Conservation (phyloP, 2,888 invertebrate genomes). For the Odontocerum albicorne region DNA sequence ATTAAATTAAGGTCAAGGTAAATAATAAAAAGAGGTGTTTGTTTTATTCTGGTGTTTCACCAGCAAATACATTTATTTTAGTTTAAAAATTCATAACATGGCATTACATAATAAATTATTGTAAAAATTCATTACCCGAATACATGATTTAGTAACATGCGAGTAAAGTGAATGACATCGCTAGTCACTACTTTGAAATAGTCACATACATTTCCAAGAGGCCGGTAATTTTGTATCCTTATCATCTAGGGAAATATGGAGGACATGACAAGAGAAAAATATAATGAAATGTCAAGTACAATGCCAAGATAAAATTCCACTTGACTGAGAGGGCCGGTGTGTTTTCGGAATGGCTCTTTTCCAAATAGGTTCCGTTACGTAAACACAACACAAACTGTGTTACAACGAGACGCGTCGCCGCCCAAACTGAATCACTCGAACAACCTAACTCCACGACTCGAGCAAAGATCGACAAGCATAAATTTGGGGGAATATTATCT, state of each 20-base stretch:
- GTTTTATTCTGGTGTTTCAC: conserved; percentile 20
- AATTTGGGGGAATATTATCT: too few species aligned
- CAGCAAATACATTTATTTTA: conserved; percentile 26
- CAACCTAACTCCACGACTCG: not conserved
- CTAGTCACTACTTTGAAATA: too few species aligned
- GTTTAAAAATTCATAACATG: conserved; percentile 29
- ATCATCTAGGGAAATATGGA: too few species aligned
- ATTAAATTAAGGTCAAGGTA: too few species aligned
- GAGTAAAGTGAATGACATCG: too few species aligned
- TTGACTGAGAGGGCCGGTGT: conserved; percentile 67
- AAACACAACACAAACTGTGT: conserved; percentile 83
- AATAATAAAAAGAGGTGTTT: too few species aligned
- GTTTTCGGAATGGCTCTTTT: conserved; percentile 89
- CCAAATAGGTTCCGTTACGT: conserved; percentile 75
- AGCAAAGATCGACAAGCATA: too few species aligned
- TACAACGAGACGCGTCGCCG: conserved; percentile 42
- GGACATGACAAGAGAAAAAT: conserved; percentile 2
- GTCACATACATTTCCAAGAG: too few species aligned
- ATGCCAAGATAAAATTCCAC: conserved; percentile 28
- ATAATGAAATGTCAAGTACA: not conserved
- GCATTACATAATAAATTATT: conserved; percentile 19
- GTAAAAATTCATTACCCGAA: too few species aligned
- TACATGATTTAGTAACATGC: too few species aligned
- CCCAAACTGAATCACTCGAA: not conserved
- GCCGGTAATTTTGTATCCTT: too few species aligned